Evolutionary conservation across 2,888 invertebrate species (phyloP).

Genomic region (Eupithecia vulgata): DNA sequence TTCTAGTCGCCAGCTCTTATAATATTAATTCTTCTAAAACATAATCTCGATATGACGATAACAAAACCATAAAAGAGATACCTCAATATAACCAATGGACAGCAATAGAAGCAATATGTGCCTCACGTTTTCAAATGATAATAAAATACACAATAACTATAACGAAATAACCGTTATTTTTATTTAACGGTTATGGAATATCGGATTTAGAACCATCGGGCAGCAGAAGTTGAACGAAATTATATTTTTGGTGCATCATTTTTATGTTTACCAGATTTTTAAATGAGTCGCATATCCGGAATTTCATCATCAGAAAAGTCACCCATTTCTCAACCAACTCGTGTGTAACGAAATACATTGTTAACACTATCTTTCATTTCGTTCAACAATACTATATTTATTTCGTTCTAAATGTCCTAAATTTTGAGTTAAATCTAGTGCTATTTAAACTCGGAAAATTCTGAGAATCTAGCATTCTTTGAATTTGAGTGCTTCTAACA

Average conservation of each 20-base stretch:
- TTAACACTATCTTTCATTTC: no score
- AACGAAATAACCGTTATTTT: constrained; percentile 27
- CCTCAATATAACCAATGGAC: constrained; percentile 25
- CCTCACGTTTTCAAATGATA: constrained; percentile 27
- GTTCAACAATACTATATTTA: no score
- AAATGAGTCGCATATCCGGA: neutral
- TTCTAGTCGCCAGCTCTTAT: neutral
- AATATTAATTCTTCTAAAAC: neutral
- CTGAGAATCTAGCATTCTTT: no score
- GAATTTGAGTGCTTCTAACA: no score
- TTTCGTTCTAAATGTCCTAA: no score
- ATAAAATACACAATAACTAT: constrained; percentile 17
- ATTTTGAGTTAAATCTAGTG: no score
- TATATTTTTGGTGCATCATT: neutral
- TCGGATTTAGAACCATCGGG: neutral
- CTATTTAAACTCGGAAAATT: no score
- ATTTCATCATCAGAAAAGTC: neutral
- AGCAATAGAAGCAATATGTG: constrained; percentile 20
- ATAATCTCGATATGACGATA: constrained; percentile 32
- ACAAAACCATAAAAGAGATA: constrained; percentile 42
- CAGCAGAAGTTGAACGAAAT: neutral
- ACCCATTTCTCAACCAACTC: neutral
- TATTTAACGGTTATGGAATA: constrained; percentile 22
- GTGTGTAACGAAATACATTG: no score
- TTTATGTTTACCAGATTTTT: neutral